Evolutionary conservation across 2,113 vertebrate species (phyloP).

Genomic region (Prietella phreatophila): DNA sequence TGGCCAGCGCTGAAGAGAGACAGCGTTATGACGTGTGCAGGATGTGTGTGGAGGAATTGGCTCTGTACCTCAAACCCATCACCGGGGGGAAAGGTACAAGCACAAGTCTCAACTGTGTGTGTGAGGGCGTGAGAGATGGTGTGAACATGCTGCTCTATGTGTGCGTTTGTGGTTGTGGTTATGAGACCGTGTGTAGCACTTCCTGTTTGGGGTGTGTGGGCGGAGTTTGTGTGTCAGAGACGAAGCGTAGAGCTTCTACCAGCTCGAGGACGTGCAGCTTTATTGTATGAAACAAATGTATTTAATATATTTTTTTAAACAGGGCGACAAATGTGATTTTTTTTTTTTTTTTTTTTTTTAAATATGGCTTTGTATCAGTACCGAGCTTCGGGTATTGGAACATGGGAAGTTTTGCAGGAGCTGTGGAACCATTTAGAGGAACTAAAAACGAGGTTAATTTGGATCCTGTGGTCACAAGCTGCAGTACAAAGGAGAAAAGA

Average conservation of each 20-base stretch:
- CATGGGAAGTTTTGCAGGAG: not conserved
- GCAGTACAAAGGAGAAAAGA: not conserved
- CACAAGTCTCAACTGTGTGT: slow-evolving; percentile 15
- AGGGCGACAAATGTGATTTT: not conserved
- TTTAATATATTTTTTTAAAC: not conserved
- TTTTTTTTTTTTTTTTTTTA: not conserved
- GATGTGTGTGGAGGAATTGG: slow-evolving; percentile 91
- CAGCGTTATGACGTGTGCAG: slow-evolving; percentile 91
- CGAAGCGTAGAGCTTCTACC: not conserved
- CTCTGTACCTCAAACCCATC: slow-evolving; percentile 91
- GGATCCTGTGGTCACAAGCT: not conserved
- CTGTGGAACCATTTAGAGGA: not conserved
- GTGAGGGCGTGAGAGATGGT: not conserved
- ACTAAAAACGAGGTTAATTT: not conserved
- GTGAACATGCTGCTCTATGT: not conserved
- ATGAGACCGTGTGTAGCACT: slow-evolving; percentile 29
- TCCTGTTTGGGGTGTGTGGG: slow-evolving; percentile 54
- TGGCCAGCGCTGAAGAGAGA: slow-evolving; percentile 84
- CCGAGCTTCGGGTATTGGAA: not conserved
- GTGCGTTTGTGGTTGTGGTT: slow-evolving; percentile 17
- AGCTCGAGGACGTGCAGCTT: not conserved
- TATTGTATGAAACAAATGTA: not conserved
- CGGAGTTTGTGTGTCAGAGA: slow-evolving; percentile 29
- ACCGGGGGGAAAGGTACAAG: slow-evolving; percentile 86
- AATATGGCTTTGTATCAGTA: not conserved